A percentile compares a stretch with the other conserved stretches of the same genome.
Evolutionary conservation across 2,113 vertebrate species (phyloP).

Genomic region (Ophthalmotilapia sp.): DNA sequence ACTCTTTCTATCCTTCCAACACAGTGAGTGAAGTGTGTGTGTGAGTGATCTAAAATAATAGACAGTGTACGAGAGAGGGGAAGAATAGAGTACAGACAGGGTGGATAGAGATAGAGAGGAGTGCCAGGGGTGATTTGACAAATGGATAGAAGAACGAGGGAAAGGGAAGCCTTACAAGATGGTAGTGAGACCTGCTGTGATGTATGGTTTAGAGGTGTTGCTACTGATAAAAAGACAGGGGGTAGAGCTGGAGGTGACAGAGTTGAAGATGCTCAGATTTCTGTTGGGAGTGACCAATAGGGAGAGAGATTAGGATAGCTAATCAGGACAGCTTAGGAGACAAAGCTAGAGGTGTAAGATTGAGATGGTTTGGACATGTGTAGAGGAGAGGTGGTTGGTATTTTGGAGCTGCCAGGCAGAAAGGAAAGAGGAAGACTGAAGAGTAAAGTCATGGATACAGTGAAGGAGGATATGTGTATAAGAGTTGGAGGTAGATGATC

Average conservation of each 20-base stretch:
- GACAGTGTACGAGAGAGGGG: accelerated
- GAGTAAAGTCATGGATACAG: neutral
- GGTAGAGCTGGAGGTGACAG: neutral
- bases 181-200: neutral
- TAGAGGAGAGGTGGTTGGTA: neutral
- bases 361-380: neutral
- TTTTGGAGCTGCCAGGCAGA: neutral
- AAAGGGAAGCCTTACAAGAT: neutral
- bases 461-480: neutral
- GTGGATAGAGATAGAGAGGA: neutral
- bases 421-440: neutral
- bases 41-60: neutral
- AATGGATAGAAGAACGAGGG: neutral
- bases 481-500: neutral
- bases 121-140: neutral
- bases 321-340: neutral
- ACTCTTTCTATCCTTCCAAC: neutral
- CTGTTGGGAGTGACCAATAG: neutral
- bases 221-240: neutral
- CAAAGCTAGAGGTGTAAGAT: neutral
- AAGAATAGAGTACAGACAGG: neutral
- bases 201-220: neutral
- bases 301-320: neutral
- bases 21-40: neutral
- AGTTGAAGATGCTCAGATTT: neutral